Evolutionary conservation across 2,113 vertebrate species (phyloP).

Genomic region (Pedionomus torquatus): DNA sequence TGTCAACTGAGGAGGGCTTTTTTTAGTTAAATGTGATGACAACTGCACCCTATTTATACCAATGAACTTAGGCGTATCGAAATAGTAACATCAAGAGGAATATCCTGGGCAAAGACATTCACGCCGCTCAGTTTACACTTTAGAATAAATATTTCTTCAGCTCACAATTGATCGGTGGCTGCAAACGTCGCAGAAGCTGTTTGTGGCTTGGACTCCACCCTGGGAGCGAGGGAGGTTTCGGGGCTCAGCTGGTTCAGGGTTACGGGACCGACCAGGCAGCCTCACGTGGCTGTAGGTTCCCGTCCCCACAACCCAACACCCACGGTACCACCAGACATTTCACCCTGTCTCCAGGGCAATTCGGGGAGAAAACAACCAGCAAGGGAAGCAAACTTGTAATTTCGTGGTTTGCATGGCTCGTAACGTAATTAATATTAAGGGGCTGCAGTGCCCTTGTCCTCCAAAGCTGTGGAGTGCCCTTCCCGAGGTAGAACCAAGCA

Average conservation of each 20-base stretch:
- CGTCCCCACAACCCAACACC: neutral
- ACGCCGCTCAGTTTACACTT: conserved; percentile 28
- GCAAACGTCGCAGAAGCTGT: neutral
- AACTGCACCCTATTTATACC: conserved; percentile 79
- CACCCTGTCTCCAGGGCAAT: neutral
- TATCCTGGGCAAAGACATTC: conserved; percentile 41
- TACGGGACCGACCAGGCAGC: neutral
- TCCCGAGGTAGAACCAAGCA: neutral
- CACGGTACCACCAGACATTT: neutral
- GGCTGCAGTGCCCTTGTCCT: no score
- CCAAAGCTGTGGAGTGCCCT: neutral
- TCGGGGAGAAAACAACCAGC: neutral
- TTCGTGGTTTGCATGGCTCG: neutral
- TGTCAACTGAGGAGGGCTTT: conserved; percentile 52
- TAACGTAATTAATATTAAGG: neutral
- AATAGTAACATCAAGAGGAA: conserved; percentile 66
- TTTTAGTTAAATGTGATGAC: conserved; percentile 53
- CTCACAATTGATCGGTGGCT: neutral
- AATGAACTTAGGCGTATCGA: conserved; percentile 56
- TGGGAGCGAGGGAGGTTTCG: neutral
- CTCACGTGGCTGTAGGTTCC: neutral
- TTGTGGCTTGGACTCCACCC: neutral
- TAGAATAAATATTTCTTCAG: conserved; percentile 72
- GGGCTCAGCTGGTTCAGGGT: neutral
- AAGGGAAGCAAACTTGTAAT: neutral